These are phyloP conservation scores for Scaptodrosophila latifasciaeformis DNA, from an alignment of 2,888 invertebrate species.

Conservation along the genomic window DNA sequence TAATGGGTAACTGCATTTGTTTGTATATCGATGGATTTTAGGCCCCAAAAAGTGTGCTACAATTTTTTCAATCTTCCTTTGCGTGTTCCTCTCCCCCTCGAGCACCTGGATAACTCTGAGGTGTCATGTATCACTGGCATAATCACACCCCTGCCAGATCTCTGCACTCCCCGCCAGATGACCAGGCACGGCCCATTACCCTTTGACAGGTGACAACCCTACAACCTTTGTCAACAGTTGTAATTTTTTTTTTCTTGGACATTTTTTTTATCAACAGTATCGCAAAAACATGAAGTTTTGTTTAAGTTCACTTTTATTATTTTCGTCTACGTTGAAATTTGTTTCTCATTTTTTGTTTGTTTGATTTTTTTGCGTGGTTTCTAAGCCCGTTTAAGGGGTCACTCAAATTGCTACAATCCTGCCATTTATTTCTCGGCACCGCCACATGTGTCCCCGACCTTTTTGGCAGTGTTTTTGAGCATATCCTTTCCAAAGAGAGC, in stretches of 20 bases:
- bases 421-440: too few relatives aligned
- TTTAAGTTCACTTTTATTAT: too few relatives aligned
- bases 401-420: too few relatives aligned
- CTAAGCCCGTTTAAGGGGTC: background rate
- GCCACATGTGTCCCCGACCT: too few relatives aligned
- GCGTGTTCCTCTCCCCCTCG: background rate
- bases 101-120: slow-evolving; percentile 16
- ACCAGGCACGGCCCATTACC: slow-evolving; percentile 19
- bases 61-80: slow-evolving; percentile 35
- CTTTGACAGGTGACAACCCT: slow-evolving; percentile 46
- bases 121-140: slow-evolving; percentile 65
- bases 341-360: background rate
- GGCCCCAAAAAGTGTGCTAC: slow-evolving; percentile 39
- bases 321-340: too few relatives aligned
- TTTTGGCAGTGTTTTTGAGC: too few relatives aligned
- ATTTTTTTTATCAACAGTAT: too few relatives aligned
- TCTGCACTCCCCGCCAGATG: slow-evolving; percentile 3
- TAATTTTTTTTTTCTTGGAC: background rate
- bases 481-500: too few relatives aligned
- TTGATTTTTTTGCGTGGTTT: background rate
- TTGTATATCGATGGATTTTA: slow-evolving; percentile 9
- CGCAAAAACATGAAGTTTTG: too few relatives aligned
- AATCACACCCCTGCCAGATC: slow-evolving; percentile 58
- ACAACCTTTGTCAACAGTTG: slow-evolving; percentile 59
- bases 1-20: too few relatives aligned